Conservation (phyloP, 1,140 invertebrate species). For the Panagrolaimus sp. region DNA sequence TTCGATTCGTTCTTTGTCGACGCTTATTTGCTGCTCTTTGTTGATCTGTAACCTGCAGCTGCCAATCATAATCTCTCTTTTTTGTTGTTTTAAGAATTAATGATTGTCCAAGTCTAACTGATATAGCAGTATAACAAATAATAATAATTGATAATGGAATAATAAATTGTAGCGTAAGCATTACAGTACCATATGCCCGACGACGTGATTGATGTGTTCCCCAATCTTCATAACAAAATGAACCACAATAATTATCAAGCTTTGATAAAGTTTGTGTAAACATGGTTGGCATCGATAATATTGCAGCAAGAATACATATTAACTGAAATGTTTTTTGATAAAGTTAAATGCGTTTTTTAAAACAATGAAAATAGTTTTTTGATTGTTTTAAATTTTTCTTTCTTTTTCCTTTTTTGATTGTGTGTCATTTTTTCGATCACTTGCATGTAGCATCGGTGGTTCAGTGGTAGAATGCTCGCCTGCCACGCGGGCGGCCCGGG, state of each 20-base stretch:
- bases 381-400: no score
- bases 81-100: slow-evolving; percentile 46
- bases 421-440: no score
- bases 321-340: slow-evolving; percentile 36
- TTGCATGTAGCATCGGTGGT: slow-evolving; percentile 71
- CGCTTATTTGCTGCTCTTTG: slow-evolving; percentile 51
- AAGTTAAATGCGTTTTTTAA: no score
- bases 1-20: slow-evolving; percentile 54
- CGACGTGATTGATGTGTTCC: slow-evolving; percentile 33
- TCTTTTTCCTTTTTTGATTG: no score
- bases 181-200: slow-evolving; percentile 47
- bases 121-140: slow-evolving; percentile 55
- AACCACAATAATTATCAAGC: slow-evolving; percentile 47
- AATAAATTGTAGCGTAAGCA: slow-evolving; percentile 53
- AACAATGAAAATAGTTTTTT: no score
- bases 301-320: slow-evolving; percentile 46
- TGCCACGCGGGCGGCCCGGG: slow-evolving; percentile 82
- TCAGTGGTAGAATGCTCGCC: slow-evolving; percentile 88
- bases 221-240: slow-evolving; percentile 52
- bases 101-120: slow-evolving; percentile 38
- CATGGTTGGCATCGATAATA: slow-evolving; percentile 40
- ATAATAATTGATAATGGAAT: slow-evolving; percentile 50
- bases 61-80: slow-evolving; percentile 43
- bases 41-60: slow-evolving; percentile 43
- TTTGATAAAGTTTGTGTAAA: slow-evolving; percentile 46